Evolutionary conservation across 2,113 vertebrate genomes (phyloP).

Genomic region (Mohoua ochrocephala): DNA sequence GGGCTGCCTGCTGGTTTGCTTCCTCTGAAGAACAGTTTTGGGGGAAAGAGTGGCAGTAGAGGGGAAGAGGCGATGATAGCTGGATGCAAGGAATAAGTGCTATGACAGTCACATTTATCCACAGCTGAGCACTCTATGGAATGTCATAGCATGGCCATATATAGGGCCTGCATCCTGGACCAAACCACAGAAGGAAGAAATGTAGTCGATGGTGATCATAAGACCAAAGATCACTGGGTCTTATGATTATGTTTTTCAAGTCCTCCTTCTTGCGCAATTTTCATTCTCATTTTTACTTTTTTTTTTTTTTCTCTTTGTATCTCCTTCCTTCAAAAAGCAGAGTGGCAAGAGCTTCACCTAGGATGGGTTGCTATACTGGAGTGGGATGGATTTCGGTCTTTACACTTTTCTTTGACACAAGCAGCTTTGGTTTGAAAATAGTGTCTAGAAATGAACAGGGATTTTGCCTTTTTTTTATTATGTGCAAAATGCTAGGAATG

Average conservation of each 20-base stretch:
- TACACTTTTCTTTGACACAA: not conserved
- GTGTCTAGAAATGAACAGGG: constrained; percentile 12
- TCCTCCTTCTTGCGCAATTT: not conserved
- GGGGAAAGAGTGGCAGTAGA: not conserved
- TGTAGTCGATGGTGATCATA: not conserved
- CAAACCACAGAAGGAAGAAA: not conserved
- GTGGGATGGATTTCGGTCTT: not conserved
- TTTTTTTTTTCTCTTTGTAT: fast-evolving
- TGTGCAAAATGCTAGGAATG: constrained; percentile 60
- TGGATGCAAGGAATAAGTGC: not conserved
- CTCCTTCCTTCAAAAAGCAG: not conserved
- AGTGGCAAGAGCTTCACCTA: not conserved
- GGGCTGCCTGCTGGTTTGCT: not conserved
- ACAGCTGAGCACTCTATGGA: not conserved
- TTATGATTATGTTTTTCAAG: not conserved
- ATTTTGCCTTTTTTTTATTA: constrained; percentile 56
- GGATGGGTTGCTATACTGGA: not conserved
- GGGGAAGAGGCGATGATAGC: not conserved
- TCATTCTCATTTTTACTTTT: not conserved
- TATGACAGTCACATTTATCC: not conserved
- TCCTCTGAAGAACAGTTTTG: not conserved
- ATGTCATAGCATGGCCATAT: not conserved
- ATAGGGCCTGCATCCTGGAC: not conserved
- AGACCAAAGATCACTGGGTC: not conserved
- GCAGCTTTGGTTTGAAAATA: not conserved